These are phyloP conservation scores for Dipodomys spectabilis DNA, from an alignment of 2,113 vertebrate species.

Conservation along the genomic window DNA sequence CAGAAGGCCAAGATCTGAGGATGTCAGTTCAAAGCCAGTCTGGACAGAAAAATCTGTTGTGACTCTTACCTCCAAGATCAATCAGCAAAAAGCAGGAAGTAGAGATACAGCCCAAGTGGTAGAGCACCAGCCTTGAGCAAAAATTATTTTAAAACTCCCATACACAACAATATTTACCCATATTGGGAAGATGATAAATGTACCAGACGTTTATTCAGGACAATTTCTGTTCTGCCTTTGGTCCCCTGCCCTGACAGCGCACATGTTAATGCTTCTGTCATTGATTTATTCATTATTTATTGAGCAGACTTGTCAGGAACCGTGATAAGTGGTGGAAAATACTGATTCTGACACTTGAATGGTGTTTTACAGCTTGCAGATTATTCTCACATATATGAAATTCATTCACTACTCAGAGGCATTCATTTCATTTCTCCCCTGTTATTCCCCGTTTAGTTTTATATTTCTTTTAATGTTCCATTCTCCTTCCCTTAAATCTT, in stretches of 20 bases:
- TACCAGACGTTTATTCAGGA: conserved; percentile 28
- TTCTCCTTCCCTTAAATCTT: conserved; percentile 18
- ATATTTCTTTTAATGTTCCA: background rate
- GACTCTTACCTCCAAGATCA: too few relatives aligned
- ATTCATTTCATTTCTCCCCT: background rate
- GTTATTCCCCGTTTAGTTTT: background rate
- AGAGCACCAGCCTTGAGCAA: too few relatives aligned
- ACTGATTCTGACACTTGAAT: conserved; percentile 50
- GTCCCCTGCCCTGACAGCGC: background rate
- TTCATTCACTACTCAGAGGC: conserved; percentile 34
- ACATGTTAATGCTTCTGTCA: conserved; percentile 48
- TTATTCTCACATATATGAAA: conserved; percentile 47
- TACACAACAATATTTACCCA: conserved; percentile 10
- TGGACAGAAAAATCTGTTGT: too few relatives aligned
- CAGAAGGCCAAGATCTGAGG: too few relatives aligned
- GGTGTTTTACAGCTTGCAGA: conserved; percentile 40
- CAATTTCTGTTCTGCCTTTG: conserved; percentile 32
- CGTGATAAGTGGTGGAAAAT: conserved; percentile 23
- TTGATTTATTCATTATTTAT: conserved; percentile 58
- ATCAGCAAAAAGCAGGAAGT: too few relatives aligned
- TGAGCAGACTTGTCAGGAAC: conserved; percentile 22
- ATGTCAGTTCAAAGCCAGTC: too few relatives aligned
- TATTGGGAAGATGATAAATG: conserved; percentile 31
- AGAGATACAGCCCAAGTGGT: too few relatives aligned
- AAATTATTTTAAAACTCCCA: conserved; percentile 9